These are phyloP conservation scores for Camarhynchus parvulus DNA, from an alignment of 2,113 vertebrate genomes.

Conservation along the genomic window DNA sequence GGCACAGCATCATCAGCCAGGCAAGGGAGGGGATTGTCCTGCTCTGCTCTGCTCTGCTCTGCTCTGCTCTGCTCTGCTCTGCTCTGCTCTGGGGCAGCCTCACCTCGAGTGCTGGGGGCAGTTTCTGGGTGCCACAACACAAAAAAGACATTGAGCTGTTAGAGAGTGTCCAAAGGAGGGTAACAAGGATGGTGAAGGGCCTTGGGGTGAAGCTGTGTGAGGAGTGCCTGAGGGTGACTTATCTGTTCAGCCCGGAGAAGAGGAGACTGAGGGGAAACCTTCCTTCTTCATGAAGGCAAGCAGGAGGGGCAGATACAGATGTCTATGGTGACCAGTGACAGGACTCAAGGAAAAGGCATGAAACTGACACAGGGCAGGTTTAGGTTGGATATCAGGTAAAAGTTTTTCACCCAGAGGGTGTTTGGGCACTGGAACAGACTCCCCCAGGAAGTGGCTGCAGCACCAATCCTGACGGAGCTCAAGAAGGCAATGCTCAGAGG, in stretches of 20 bases:
- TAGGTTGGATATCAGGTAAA: neutral
- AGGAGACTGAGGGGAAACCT: neutral
- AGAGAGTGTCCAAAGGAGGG: neutral
- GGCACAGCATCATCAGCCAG: fast-evolving
- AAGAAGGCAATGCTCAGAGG: neutral
- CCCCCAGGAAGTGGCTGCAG: neutral
- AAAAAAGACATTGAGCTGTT: neutral
- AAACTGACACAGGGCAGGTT: neutral
- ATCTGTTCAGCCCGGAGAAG: neutral
- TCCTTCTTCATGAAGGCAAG: too few species aligned
- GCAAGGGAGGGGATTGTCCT: neutral
- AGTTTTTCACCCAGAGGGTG: neutral
- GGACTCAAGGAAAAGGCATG: neutral
- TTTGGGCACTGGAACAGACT: neutral
- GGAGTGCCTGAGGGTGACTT: neutral
- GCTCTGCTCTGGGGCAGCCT: neutral
- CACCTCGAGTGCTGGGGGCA: neutral
- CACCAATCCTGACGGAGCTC: neutral
- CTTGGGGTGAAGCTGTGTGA: neutral
- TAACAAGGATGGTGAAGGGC: neutral
- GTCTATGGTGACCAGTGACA: neutral
- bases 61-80: neutral
- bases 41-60: neutral
- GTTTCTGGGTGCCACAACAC: fast-evolving
- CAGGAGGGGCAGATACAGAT: fast-evolving